These are phyloP conservation scores for Rhinoraja longicauda DNA, from an alignment of 2,797 vertebrate species.

Conservation along the genomic window DNA sequence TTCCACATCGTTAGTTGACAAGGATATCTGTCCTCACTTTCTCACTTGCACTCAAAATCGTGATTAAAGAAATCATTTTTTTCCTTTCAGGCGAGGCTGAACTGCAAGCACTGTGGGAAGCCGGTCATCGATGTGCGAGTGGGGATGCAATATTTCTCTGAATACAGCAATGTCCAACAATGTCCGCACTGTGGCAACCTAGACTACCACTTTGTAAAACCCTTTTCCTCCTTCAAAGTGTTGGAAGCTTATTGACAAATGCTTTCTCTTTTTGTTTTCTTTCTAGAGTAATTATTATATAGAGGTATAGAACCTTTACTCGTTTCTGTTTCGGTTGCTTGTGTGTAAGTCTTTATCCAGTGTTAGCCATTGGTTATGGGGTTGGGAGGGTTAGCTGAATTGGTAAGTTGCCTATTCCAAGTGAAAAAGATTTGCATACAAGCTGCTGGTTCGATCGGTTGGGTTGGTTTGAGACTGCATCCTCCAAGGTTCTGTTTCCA, in stretches of 20 bases:
- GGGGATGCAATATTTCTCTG: slow-evolving; percentile 99
- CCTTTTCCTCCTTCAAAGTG: slow-evolving; percentile 98
- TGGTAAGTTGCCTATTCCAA: background rate
- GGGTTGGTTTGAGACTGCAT: background rate
- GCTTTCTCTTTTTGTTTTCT: slow-evolving; percentile 73
- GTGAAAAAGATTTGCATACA: slow-evolving; percentile 1
- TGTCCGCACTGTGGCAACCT: slow-evolving; percentile 98
- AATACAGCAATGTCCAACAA: slow-evolving; percentile 99
- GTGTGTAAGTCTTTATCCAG: slow-evolving; percentile 25
- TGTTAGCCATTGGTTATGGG: background rate
- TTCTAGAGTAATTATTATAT: slow-evolving; percentile 57
- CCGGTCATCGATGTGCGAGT: slow-evolving; percentile 94
- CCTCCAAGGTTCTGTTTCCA: background rate
- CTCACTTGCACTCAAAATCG: background rate
- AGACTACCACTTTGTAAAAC: slow-evolving; percentile 99
- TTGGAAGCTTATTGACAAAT: slow-evolving; percentile 99
- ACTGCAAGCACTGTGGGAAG: slow-evolving; percentile 98
- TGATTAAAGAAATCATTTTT: background rate
- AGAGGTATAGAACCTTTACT: slow-evolving; percentile 66
- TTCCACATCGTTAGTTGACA: background rate
- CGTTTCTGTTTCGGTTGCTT: slow-evolving; percentile 44
- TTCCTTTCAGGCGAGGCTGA: slow-evolving; percentile 80
- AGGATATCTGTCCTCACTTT: too few species aligned
- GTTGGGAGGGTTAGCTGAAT: too few species aligned
- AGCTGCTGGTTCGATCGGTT: background rate